Evolutionary conservation across 2,888 invertebrate species (phyloP).

Genomic region (Ernsta delagoae): DNA sequence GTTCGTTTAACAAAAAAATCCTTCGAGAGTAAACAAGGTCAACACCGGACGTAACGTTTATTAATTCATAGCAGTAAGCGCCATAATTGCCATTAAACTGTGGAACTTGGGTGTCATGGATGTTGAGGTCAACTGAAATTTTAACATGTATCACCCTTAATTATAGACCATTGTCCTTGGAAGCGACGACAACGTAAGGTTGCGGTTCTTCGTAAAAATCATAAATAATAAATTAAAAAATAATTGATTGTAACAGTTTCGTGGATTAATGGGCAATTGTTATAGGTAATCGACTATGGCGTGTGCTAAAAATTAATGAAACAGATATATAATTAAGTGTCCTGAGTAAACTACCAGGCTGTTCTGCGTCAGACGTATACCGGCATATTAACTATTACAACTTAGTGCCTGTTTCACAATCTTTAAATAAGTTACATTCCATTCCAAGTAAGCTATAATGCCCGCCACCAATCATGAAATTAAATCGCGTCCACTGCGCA

Average conservation of each 20-base stretch:
- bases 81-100: conserved; percentile 17
- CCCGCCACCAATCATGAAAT: too few relatives aligned
- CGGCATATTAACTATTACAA: too few relatives aligned
- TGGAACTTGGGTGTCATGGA: conserved; percentile 30
- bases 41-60: conserved; percentile 19
- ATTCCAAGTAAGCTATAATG: too few relatives aligned
- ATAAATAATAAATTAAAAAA: background rate
- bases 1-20: conserved; percentile 1
- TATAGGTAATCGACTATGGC: too few relatives aligned
- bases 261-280: background rate
- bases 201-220: background rate
- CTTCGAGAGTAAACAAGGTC: conserved; percentile 32
- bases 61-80: conserved; percentile 35
- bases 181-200: conserved; percentile 2
- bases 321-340: too few relatives aligned
- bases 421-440: too few relatives aligned
- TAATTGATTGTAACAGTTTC: background rate
- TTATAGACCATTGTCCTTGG: conserved; percentile 19
- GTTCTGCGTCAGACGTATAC: too few relatives aligned
- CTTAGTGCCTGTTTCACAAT: too few relatives aligned
- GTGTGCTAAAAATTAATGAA: too few relatives aligned
- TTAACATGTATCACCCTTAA: conserved; percentile 27
- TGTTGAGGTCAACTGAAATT: conserved; percentile 29
- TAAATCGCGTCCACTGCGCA: too few relatives aligned
- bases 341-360: too few relatives aligned